Evolutionary conservation across 1,140 invertebrate genomes (phyloP), one percentile per base, ranked within the genome.

Genomic region (Ceratosolen fusciceps): DNA sequence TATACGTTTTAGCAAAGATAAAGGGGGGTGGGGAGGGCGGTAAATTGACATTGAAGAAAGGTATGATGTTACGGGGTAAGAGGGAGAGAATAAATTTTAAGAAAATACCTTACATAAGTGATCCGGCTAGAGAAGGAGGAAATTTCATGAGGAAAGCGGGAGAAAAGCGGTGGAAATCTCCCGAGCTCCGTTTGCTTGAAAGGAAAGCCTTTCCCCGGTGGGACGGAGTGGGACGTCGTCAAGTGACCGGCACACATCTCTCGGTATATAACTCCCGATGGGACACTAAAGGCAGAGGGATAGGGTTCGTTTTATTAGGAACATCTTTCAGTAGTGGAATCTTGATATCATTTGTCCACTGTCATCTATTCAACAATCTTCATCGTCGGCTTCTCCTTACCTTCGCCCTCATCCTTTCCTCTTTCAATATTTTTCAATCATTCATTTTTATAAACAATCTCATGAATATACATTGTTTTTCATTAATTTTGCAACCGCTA

Each of bases 281-380:
- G 43, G 43, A 49, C 68, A 43, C 47, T 54, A 71, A 71, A 71
- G 71, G 71, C 31, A 37, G n/a, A 16, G 62, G 54, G 26, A 52
- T 60, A 75, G 58, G 60, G 29, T 29, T n/a, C 83, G 83, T 87
- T 86, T 87, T 87, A 88, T 88, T 86, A 87, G 83, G 39, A 85
- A 79, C 83, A 85, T 86, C 85, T 86, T 86, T 88, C 86, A 83
- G 68, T 83, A 70, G 29, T 21, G 78, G 84, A 86, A 85, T 86
- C 84, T 86, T 87, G n/a, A 86, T 87, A 87, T 87, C 85, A 84
- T 84, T 86, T 86, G 83, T 87, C 84, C 83, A 83, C 84, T 80
- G 79, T 78, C 82, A 79, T 80, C 84, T 80, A 87, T 88, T 87
- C 84, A 87, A 84, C 85, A 43, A 34, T 31, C 14, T 62, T 26